Evolutionary conservation across 2,888 invertebrate species (phyloP).

Genomic region (Nemapogon koenigi): DNA sequence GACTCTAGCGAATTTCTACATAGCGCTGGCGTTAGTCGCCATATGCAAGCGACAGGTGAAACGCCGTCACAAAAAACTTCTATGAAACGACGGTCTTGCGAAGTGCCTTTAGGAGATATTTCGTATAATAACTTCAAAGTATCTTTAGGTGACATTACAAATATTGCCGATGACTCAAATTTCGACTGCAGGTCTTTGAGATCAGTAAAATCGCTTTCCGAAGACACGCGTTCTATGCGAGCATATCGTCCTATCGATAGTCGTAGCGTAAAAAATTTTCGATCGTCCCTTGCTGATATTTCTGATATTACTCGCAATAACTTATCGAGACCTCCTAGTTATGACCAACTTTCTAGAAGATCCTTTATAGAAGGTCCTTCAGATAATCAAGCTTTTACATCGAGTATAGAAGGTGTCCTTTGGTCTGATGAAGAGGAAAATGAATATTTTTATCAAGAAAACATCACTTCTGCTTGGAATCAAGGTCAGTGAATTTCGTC

Average conservation of each 20-base stretch:
- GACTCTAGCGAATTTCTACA: constrained; percentile 54
- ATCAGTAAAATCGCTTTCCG: constrained; percentile 36
- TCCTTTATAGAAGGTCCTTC: constrained; percentile 42
- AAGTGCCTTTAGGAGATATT: constrained; percentile 53
- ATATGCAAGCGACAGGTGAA: constrained; percentile 57
- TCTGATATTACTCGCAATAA: constrained; percentile 25
- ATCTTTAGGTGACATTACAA: constrained; percentile 48
- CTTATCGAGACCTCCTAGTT: constrained; percentile 48
- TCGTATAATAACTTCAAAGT: constrained; percentile 54
- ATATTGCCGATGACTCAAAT: constrained; percentile 25
- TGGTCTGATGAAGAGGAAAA: constrained; percentile 63
- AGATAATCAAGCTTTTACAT: constrained; percentile 44
- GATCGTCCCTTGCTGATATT: constrained; percentile 49
- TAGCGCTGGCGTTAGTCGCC: constrained; percentile 53
- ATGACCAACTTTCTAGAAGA: constrained; percentile 51
- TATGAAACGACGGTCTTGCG: constrained; percentile 55
- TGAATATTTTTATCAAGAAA: constrained; percentile 59
- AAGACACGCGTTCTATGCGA: constrained; percentile 37
- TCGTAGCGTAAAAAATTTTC: constrained; percentile 49
- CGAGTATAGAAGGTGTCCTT: constrained; percentile 58
- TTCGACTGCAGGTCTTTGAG: constrained; percentile 45
- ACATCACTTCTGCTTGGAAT: constrained; percentile 54
- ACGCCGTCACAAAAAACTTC: constrained; percentile 52
- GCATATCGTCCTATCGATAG: constrained; percentile 51
- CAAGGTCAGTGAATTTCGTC: constrained; percentile 55